Base-by-base conservation (phyloP, 2,113 vertebrate genomes). In the Campylomormyrus tamandua region DNA sequence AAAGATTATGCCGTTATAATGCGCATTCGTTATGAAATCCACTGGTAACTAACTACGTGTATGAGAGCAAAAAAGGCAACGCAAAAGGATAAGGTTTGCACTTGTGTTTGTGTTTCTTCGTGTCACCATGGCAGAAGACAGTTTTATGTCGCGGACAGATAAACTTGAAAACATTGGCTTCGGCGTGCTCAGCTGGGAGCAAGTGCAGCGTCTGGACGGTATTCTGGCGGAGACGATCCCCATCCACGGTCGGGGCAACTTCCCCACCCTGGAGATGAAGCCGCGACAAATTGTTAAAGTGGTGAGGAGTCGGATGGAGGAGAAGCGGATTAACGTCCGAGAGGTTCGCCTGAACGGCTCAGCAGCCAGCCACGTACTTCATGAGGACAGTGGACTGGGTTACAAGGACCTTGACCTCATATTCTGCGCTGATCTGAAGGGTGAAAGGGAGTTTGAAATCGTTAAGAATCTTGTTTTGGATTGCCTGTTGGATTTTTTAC, bases 321-420 rank as follows among this genome's bases (percentile, higher is more conserved):
- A 98, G 95, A 96, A 95, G 91, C 91, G 95, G 92, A 98, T 99
- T 74, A 94, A 95, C 1, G 96, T 99, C 89, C 97, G 98, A 90
- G 98, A 99, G 92, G 98, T 99, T 93, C 94, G 98, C 35, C 95
- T 99, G 89, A 99, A 99, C 92, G 98, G 98, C 89, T 99, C 98
- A 21, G 98, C 98, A 2, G 98, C 98, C 93, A 99, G 98, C 93
- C 98, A 99, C 90, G 97, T 99, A 92, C 96, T 99, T 83, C 98
- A 99, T 92, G 97, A 99, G 94, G 98, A 99, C 95, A 99, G 98
- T 94, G 98, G 98, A 17, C 94, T 99, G 90, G 98, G 98, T 45
- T 99, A 99, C 96, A 99, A 99, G 93, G 98, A 99, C 93, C 95
- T 99, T 94, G 98, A 99, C 95, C 95, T 99, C 91, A 99, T 99